phyloP scores from a whole-genome alignment of 35 echinoderm and acorn worm species.

The Holothuria glaberrima region DNA sequence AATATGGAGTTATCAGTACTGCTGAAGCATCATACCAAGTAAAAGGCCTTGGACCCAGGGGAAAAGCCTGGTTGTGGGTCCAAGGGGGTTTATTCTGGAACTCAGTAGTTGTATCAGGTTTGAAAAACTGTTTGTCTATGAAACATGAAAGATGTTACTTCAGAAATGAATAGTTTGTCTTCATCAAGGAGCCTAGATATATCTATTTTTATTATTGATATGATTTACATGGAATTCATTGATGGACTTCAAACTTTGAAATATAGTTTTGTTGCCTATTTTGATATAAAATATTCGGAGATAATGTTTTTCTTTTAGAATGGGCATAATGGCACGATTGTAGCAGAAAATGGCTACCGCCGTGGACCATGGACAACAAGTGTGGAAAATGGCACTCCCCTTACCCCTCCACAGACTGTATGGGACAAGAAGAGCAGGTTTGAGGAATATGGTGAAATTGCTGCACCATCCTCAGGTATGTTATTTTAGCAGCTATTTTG shows the following conservation, averaged over 20 bases:
- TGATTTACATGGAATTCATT: too few species aligned
- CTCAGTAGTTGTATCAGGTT: background rate
- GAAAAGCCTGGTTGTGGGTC: background rate
- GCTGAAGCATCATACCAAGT: background rate
- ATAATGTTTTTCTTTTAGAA: background rate
- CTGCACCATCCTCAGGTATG: background rate
- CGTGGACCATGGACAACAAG: conserved; percentile 2
- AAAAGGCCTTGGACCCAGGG: background rate
- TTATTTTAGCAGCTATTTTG: too few species aligned
- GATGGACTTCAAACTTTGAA: too few species aligned
- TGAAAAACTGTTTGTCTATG: background rate
- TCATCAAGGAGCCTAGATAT: too few species aligned
- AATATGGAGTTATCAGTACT: background rate
- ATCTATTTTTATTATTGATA: too few species aligned
- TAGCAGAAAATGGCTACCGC: conserved; percentile 14
- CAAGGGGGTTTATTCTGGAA: background rate
- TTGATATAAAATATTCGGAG: too few species aligned
- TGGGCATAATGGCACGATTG: background rate
- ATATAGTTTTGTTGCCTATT: too few species aligned
- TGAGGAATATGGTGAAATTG: background rate
- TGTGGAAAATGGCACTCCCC: background rate
- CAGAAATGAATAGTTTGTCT: too few species aligned
- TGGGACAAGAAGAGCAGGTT: conserved; percentile 3
- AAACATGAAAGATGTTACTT: too few species aligned
- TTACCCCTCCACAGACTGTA: conserved; percentile 32